These are phyloP conservation scores for Germaria angustata DNA, from an alignment of 2,888 invertebrate species.

Conservation along the genomic window DNA sequence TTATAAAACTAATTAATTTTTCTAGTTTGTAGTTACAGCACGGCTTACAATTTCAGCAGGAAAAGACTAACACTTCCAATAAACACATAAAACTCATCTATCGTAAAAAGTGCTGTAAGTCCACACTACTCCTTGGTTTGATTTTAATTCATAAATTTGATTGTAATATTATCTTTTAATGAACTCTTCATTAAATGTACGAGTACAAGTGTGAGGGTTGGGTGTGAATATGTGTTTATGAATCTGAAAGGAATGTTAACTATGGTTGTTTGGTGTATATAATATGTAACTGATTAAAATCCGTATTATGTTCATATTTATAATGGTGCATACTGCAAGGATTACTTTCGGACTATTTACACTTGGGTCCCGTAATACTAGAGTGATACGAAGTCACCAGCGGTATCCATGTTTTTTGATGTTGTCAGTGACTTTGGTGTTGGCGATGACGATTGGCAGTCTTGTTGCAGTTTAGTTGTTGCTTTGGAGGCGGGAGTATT, in stretches of 20 bases:
- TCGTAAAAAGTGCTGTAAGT: background rate
- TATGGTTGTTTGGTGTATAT: slow-evolving; percentile 22
- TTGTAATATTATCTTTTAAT: background rate
- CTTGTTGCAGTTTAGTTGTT: slow-evolving; percentile 67
- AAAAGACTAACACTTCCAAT: background rate
- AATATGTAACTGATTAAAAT: slow-evolving; percentile 31
- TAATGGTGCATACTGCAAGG: slow-evolving; percentile 30
- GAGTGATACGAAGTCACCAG: slow-evolving; percentile 78
- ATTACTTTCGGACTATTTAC: slow-evolving; percentile 70
- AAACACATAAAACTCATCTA: background rate
- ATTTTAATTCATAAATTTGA: background rate
- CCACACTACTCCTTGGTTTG: background rate
- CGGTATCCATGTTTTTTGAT: slow-evolving; percentile 69
- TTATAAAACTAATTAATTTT: slow-evolving; percentile 4
- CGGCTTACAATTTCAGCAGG: background rate
- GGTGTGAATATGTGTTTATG: background rate
- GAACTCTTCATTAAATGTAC: background rate
- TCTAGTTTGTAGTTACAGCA: background rate
- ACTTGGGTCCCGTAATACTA: slow-evolving; percentile 79
- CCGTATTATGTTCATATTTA: slow-evolving; percentile 17
- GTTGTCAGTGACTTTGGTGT: slow-evolving; percentile 69
- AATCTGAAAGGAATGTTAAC: slow-evolving; percentile 41
- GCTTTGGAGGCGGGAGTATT: slow-evolving; percentile 67
- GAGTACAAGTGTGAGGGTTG: background rate
- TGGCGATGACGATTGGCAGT: slow-evolving; percentile 62